A percentile compares a stretch with the other conserved stretches of the same genome.
These are phyloP conservation scores for Acanthacorydalis orientalis DNA, from an alignment of 2,888 invertebrate genomes.

Conservation along the genomic window DNA sequence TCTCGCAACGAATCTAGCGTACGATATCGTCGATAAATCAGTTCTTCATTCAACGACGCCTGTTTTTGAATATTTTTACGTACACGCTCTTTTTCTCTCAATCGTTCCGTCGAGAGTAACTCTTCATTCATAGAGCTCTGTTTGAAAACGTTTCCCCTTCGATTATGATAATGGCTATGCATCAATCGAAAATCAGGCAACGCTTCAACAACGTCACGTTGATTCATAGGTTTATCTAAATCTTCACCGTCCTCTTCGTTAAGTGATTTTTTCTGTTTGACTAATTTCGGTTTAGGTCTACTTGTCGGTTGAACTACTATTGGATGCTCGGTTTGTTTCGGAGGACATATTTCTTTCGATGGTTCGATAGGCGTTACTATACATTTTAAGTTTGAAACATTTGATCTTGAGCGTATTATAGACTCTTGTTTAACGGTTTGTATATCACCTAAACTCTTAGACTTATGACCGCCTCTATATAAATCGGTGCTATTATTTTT, in stretches of 20 bases:
- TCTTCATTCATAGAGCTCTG: conserved; percentile 83
- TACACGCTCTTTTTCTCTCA: conserved; percentile 67
- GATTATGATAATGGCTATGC: conserved; percentile 16
- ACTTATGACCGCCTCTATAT: conserved; percentile 46
- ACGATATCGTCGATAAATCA: conserved; percentile 49
- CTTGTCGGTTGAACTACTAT: conserved; percentile 13
- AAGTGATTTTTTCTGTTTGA: conserved; percentile 75
- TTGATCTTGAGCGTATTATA: conserved; percentile 58
- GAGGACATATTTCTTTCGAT: conserved; percentile 20
- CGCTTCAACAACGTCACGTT: conserved; percentile 45
- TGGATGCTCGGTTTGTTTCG: conserved; percentile 2
- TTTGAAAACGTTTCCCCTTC: conserved; percentile 47
- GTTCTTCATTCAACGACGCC: conserved; percentile 74
- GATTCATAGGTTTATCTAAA: conserved; percentile 48
- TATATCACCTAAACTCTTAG: conserved; percentile 70
- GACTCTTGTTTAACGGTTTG: conserved; percentile 54
- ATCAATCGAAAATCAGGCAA: conserved; percentile 47
- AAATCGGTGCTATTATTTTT: conserved; percentile 23
- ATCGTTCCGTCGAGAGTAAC: conserved; percentile 69
- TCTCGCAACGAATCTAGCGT: conserved; percentile 55
- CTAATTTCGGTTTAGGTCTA: conserved; percentile 45
- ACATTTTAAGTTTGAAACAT: conserved; percentile 48
- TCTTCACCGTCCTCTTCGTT: conserved; percentile 56
- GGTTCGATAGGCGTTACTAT: conserved; percentile 14
- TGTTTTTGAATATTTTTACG: conserved; percentile 77